Evolutionary conservation across 2,797 vertebrate genomes (phyloP), one percentile per base, ranked within the genome.

Genomic region (Corythornis leucogaster): DNA sequence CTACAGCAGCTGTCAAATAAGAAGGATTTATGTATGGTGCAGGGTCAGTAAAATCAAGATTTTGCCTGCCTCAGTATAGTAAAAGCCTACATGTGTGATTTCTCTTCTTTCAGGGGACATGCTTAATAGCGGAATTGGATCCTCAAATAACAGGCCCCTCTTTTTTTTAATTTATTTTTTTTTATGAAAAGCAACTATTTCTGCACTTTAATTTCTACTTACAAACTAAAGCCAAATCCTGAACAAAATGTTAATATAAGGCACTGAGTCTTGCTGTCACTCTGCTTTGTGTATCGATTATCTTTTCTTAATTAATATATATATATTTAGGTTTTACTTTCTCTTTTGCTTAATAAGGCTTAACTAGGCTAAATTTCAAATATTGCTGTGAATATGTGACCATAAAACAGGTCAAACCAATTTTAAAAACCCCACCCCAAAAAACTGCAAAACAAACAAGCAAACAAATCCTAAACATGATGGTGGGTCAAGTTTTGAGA

Each of bases 391-490:
- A 85, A 78, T 83, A 45, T 59, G 12, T 35, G 45, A 63, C 16
- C 35, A 45, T 11, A 69, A 81, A 31, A 35, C 6, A 77, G 17
- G 8, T 48, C 77, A 78, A 68, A 80, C 3, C 6, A 55, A 57
- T 21, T 48, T 20, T 48, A 17, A 1, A 10, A 3, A 38, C 24
- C 45, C 12, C 6, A 28, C 45, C 12, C 5, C 22, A 21, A 24
- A 50, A 26, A 9, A 8, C 25, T 16, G 12, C 9, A 7, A 28
- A 4, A 19, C 15, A 28, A 6, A 6, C 6, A 38, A 40, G 10
- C 43, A 31, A 40, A 6, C 13, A 33, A 6, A 24, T 3, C 3
- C 0, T 0, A 25, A 21, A 26, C 18, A 33, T 64, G 26, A 15
- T 6, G 2, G 1, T 55, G 17, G 8, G 73, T 63, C 11, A 68